Base-by-base conservation (phyloP, 2,888 invertebrate genomes). In the Tolmerus cingulatus region DNA sequence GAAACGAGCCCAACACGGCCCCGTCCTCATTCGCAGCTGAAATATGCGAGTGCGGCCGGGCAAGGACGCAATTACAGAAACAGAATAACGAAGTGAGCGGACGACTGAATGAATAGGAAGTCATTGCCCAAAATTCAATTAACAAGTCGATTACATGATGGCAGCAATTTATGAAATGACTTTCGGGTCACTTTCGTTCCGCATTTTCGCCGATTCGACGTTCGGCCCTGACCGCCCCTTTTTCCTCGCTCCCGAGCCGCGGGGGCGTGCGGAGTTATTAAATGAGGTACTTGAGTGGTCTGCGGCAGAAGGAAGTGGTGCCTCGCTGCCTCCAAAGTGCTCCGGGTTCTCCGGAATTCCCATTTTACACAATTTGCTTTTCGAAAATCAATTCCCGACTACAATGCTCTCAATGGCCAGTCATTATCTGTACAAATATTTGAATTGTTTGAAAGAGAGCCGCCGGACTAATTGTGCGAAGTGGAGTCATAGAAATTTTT, bases 341-440 rank as follows among this genome's bases (percentile, higher is more conserved):
- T 23, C 12, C 2, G 12, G 14, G 78, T 40, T 78, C 46, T 78
- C 37, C 19, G 37, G 40, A 40, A 40, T 23, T 78, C 19, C 55
- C 46, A 81, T 81, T 81, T 81, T 81, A 51, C 51, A 81, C 46
- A 51, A 81, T 81, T 81, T 81, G 55, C 51, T 81, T 46, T 55
- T 51, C 30, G 43, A 51, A 81, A 81, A 81, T 51, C 34, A 81
- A 81, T 51, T 37, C 27, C 23, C 81, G 27, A 81, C 66, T 66
- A 66, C 76, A 76, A 76, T 76, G 27, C 34, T n/a, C 34, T 51
- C 55, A 55, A 81, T 51, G 81, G 81, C 51, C 19, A 30, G 81
- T 81, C 55, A 81, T 81, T 81, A 81, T 81, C 81, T 81, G 23
- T 27, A 81, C 81, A 81, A 81, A 81, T 81, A 81, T 81, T 81